A percentile compares a stretch with the other conserved stretches of the same genome.
Evolutionary conservation across 2,797 vertebrate species (phyloP).

Genomic region (Heliangelus exortis): DNA sequence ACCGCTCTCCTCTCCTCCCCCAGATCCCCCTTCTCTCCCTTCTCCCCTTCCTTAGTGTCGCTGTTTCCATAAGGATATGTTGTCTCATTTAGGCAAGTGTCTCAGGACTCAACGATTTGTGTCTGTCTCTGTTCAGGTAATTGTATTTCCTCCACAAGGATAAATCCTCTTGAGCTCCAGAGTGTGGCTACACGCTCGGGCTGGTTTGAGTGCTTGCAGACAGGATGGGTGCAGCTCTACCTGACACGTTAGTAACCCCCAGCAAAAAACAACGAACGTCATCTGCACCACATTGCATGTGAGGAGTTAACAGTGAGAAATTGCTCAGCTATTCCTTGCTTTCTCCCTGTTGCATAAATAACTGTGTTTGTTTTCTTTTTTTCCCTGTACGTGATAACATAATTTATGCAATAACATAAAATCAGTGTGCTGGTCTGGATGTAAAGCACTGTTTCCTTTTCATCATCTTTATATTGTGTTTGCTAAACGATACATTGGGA

Average conservation of each 20-base stretch:
- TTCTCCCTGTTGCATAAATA: slow-evolving; percentile 9
- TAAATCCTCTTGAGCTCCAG: slow-evolving; percentile 28
- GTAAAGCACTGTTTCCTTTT: neutral
- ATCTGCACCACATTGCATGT: neutral
- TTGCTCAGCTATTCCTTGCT: neutral
- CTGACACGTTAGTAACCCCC: neutral
- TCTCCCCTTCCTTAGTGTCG: slow-evolving; percentile 3
- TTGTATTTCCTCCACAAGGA: slow-evolving; percentile 27
- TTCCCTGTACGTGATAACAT: neutral
- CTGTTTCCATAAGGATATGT: slow-evolving; percentile 24
- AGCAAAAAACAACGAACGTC: neutral
- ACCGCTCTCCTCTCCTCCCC: neutral
- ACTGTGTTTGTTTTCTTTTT: neutral
- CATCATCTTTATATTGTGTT: neutral
- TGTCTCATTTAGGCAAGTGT: slow-evolving; percentile 24
- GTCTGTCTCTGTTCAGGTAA: slow-evolving; percentile 35
- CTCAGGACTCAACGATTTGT: slow-evolving; percentile 7
- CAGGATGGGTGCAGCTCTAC: neutral
- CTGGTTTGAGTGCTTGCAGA: neutral
- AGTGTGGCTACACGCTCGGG: neutral
- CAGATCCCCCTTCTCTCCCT: neutral
- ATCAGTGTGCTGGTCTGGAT: neutral
- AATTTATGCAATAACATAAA: slow-evolving; percentile 19
- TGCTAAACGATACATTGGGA: neutral
- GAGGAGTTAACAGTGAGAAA: slow-evolving; percentile 38